A percentile compares a stretch with the other conserved stretches of the same genome.
Evolutionary conservation across 1,140 invertebrate genomes (phyloP).

Genomic region (Probaryconus sp.): DNA sequence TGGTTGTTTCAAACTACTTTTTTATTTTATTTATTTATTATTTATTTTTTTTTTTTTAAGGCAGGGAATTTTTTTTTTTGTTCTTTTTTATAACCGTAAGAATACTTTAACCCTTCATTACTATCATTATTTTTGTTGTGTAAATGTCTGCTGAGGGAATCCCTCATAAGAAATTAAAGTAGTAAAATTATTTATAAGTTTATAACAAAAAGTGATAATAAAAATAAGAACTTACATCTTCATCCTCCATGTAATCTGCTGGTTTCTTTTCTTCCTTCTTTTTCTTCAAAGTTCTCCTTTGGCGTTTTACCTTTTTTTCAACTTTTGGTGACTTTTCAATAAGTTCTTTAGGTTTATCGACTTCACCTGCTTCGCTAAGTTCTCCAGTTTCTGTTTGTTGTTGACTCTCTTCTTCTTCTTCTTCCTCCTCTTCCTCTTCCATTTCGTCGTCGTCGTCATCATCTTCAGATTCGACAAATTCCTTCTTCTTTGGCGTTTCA

Average conservation of each 20-base stretch:
- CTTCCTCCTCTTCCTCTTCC: conserved; percentile 77
- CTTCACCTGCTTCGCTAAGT: conserved; percentile 50
- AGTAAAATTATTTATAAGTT: too few species aligned
- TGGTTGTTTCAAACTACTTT: conserved; percentile 53
- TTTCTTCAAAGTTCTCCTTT: conserved; percentile 64
- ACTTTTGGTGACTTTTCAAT: conserved; percentile 67
- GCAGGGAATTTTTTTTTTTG: too few species aligned
- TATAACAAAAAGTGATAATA: not conserved
- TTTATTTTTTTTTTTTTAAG: too few species aligned
- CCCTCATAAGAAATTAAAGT: too few species aligned
- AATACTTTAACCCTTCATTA: too few species aligned
- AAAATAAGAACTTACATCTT: conserved; percentile 80
- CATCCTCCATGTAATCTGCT: conserved; percentile 81
- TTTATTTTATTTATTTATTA: not conserved
- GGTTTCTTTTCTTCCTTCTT: conserved; percentile 75
- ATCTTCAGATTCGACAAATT: conserved; percentile 71
- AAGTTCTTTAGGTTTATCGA: conserved; percentile 61
- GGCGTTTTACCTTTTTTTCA: conserved; percentile 75
- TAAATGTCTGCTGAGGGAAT: too few species aligned
- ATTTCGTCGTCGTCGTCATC: conserved; percentile 65
- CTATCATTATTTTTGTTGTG: too few species aligned
- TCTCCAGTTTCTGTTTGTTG: conserved; percentile 63
- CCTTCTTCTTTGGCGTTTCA: conserved; percentile 86
- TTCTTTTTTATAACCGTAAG: too few species aligned
- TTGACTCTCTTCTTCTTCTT: conserved; percentile 83